Evolutionary conservation across 2,113 vertebrate species (phyloP).

Genomic region (Paradoxurus hermaphroditus): DNA sequence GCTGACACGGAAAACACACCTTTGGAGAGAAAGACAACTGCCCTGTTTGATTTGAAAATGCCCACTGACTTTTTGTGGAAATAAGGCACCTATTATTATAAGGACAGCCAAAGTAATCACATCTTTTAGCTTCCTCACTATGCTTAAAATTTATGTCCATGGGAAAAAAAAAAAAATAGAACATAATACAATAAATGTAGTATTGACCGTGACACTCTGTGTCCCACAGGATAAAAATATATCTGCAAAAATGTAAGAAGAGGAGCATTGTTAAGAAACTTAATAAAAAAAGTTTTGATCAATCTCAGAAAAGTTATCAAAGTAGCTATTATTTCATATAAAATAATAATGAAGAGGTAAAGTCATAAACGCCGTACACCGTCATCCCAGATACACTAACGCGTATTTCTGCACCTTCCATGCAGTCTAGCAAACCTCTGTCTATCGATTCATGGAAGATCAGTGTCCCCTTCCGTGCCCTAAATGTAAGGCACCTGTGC

Average conservation of each 20-base stretch:
- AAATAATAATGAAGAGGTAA: neutral
- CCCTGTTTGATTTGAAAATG: neutral
- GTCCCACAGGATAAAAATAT: neutral
- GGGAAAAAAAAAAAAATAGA: neutral
- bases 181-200: neutral
- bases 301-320: neutral
- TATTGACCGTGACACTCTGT: neutral
- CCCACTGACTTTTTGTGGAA: neutral
- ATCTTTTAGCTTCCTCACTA: neutral
- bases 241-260: neutral
- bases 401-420: neutral
- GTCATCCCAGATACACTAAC: neutral
- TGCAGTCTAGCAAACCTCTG: neutral
- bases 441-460: neutral
- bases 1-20: neutral
- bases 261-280: neutral
- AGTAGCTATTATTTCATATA: neutral
- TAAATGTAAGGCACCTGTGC: fast-evolving
- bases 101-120: neutral
- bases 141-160: neutral
- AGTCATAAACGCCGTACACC: neutral
- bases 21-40: neutral
- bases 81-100: neutral
- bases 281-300: neutral
- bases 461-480: neutral